Percentiles rank a stretch among this genome's conserved stretches.
Conservation (phyloP, 1,140 invertebrate genomes). For the Hylaeus anthracinus region DNA sequence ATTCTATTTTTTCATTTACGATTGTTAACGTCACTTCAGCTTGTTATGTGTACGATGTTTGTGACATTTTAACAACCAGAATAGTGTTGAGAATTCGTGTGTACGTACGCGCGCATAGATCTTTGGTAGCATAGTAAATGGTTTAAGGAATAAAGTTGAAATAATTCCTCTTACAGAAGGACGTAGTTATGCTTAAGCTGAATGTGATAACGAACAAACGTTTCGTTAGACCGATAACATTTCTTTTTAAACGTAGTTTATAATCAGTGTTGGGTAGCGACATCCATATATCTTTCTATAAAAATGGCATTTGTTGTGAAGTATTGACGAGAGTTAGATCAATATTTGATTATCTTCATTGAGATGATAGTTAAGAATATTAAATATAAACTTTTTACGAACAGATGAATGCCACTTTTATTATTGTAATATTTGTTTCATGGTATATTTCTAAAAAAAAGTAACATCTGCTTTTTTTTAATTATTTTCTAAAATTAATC, state of each 20-base stretch:
- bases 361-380: too few relatives aligned
- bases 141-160: constrained; percentile 30
- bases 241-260: constrained; percentile 27
- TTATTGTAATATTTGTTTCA: neutral
- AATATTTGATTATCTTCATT: neutral
- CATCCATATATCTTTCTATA: neutral
- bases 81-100: neutral
- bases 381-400: too few relatives aligned
- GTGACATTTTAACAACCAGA: neutral
- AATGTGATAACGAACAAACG: constrained; percentile 39
- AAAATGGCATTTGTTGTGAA: constrained; percentile 4
- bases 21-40: neutral
- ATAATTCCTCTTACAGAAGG: constrained; percentile 11
- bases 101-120: constrained; percentile 36
- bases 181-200: constrained; percentile 57
- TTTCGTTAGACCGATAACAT: constrained; percentile 47
- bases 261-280: constrained; percentile 57
- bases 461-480: neutral
- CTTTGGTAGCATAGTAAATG: constrained; percentile 30
- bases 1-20: neutral
- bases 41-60: neutral
- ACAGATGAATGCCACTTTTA: constrained; percentile 1
- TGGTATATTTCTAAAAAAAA: neutral
- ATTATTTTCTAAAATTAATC: neutral
- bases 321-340: neutral